Evolutionary conservation across 2,113 vertebrate species (phyloP).

Genomic region (Arenaria interpres): DNA sequence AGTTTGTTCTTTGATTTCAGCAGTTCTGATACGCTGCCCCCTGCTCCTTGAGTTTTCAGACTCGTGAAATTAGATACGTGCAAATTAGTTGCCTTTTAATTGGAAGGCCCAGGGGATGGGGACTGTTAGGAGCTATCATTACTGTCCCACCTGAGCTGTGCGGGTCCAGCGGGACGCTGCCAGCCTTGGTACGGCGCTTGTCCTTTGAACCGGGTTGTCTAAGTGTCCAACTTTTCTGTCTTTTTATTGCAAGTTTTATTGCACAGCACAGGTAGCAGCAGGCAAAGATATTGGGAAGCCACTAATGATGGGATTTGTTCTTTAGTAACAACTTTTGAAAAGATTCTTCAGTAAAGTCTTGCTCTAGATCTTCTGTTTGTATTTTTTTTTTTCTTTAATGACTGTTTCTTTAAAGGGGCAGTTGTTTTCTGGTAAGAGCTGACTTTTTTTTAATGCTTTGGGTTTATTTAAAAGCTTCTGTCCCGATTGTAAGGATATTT

Average conservation of each 20-base stretch:
- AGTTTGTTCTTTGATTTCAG: neutral
- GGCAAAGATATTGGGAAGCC: neutral
- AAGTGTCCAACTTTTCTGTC: neutral
- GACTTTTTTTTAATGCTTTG: neutral
- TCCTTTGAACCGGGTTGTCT: neutral
- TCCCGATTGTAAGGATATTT: neutral
- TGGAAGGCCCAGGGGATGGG: rapidly evolving
- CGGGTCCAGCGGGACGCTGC: rapidly evolving
- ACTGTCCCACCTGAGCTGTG: neutral
- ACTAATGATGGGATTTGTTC: neutral
- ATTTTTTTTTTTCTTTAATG: neutral
- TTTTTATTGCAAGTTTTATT: neutral
- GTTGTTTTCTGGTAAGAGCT: neutral
- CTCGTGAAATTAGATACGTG: neutral
- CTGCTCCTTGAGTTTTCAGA: neutral
- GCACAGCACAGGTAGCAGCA: neutral
- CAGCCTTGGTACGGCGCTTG: neutral
- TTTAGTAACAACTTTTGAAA: neutral
- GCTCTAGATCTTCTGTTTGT: neutral
- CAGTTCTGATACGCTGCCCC: neutral
- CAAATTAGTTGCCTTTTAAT: neutral
- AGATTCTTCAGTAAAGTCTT: neutral
- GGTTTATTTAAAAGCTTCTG: neutral
- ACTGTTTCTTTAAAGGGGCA: neutral
- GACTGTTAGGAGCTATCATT: neutral